These are phyloP conservation scores for Troides helena DNA, from an alignment of 2,888 invertebrate species.

Conservation along the genomic window DNA sequence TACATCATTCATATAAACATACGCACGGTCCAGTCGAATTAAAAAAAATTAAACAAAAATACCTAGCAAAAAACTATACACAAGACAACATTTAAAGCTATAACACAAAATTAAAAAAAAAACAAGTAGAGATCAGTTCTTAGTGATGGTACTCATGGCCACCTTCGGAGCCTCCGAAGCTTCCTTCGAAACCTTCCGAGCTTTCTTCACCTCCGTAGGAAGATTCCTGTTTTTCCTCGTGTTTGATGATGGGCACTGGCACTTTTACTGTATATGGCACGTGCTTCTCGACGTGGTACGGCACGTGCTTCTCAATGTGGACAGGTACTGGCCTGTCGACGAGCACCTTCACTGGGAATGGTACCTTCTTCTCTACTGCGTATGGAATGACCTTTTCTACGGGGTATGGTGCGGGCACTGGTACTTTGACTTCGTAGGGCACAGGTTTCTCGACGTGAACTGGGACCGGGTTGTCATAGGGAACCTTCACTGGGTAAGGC, in stretches of 20 bases:
- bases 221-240: constrained; percentile 51
- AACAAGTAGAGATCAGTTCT: constrained; percentile 71
- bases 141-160: constrained; percentile 68
- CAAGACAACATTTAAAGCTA: constrained; percentile 77
- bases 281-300: constrained; percentile 83
- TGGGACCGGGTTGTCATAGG: constrained; percentile 84
- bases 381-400: constrained; percentile 84
- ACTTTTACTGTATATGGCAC: constrained; percentile 86
- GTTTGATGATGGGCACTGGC: constrained; percentile 82
- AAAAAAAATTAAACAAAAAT: constrained; percentile 44
- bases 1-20: constrained; percentile 55
- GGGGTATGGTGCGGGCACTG: constrained; percentile 85
- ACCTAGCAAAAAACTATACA: constrained; percentile 61
- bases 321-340: constrained; percentile 81
- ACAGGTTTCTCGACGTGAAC: constrained; percentile 89
- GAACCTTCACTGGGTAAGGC: constrained; percentile 85
- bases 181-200: constrained; percentile 30
- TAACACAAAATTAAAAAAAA: constrained; percentile 43
- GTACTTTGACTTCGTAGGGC: constrained; percentile 87
- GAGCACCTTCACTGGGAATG: constrained; percentile 82
- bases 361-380: constrained; percentile 83
- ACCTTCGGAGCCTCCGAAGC: constrained; percentile 41
- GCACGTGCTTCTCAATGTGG: constrained; percentile 84
- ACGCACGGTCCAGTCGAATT: constrained; percentile 51
- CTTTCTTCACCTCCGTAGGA: constrained; percentile 39